Evolutionary conservation across 64 coral and sea anemone species (phyloP), one percentile per base, ranked within the genome.

Genomic region (Acropora yongei): DNA sequence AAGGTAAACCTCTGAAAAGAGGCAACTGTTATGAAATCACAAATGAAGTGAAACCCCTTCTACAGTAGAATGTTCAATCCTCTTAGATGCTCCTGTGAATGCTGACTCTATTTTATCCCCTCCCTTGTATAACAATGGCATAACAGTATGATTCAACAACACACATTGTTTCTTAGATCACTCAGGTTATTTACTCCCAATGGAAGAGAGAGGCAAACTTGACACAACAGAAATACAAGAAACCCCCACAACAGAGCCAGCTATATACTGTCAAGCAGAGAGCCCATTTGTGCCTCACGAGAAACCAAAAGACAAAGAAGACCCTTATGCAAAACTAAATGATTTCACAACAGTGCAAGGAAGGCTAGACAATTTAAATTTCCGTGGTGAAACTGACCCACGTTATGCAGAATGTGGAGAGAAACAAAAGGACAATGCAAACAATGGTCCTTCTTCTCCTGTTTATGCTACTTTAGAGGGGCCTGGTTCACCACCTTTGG

Each of bases 361-460:
- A 81, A 81, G 79, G 58, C 57, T 81, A 5, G 79, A 81, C 50
- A 81, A 81, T 60, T 48, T 81, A 58, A 53, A 81, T 41, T 81
- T 57, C 10, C 51, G 8, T 41, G 40, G 3, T 41, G 10, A 42
- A 10, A 16, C 8, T 18, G 51, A 41, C 20, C 20, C 2, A 42
- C 11, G 30, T 6, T 81, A 30, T 81, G 79, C 61, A 41, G 50
- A 41, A 58, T 57, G 5, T 9, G 61, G 13, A 81, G 17, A 20
- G 17, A 19, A 71, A 3, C 68, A 71, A 71, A 71, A 71, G 9
- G 79, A 78, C 45, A 5, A 0, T 49, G 0, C 39, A 41, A 18
- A 53, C 10, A 12, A 81, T 41, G 19, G 30, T 6, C 51, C 79
- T 61, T 60, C 30, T 4, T 81, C 79, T 10, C 79, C 79, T 58